Conservation (phyloP, 2,888 invertebrate species). For the Stramonita haemastoma region DNA sequence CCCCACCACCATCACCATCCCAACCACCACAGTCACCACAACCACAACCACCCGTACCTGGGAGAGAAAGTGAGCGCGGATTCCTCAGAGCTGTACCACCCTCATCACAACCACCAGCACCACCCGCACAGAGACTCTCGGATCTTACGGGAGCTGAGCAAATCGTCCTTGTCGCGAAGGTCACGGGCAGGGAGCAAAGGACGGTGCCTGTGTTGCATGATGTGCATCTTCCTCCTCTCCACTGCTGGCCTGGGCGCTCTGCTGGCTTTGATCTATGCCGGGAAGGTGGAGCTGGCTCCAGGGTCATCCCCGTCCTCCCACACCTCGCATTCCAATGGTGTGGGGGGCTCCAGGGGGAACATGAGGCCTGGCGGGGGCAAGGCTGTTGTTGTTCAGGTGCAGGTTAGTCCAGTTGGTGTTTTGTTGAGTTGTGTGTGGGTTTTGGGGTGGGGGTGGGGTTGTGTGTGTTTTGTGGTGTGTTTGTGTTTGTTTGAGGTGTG, state of each 20-base stretch:
- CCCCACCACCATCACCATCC: not conserved
- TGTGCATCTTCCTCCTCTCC: constrained; percentile 41
- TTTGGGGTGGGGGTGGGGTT: no score
- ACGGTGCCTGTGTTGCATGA: constrained; percentile 40
- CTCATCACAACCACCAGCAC: not conserved
- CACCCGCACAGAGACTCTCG: constrained; percentile 5
- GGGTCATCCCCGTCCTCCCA: not conserved
- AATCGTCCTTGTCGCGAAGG: constrained; percentile 36
- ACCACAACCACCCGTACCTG: constrained; percentile 12
- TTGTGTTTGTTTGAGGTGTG: no score
- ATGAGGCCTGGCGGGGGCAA: not conserved
- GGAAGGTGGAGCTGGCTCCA: constrained; percentile 15
- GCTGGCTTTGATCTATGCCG: constrained; percentile 39
- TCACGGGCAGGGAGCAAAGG: constrained; percentile 34
- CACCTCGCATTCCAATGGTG: constrained; percentile 36
- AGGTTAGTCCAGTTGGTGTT: not conserved
- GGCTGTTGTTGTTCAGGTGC: not conserved
- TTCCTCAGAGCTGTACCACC: not conserved
- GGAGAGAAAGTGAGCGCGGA: constrained; percentile 23
- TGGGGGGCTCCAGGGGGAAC: not conserved
- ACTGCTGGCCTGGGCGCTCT: constrained; percentile 40
- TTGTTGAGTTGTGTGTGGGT: not conserved
- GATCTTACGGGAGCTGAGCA: constrained; percentile 30
- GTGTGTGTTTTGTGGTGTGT: no score
- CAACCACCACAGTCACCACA: constrained; percentile 1